These are phyloP conservation scores for Martes martes DNA, from an alignment of 2,113 vertebrate genomes.

Conservation along the genomic window DNA sequence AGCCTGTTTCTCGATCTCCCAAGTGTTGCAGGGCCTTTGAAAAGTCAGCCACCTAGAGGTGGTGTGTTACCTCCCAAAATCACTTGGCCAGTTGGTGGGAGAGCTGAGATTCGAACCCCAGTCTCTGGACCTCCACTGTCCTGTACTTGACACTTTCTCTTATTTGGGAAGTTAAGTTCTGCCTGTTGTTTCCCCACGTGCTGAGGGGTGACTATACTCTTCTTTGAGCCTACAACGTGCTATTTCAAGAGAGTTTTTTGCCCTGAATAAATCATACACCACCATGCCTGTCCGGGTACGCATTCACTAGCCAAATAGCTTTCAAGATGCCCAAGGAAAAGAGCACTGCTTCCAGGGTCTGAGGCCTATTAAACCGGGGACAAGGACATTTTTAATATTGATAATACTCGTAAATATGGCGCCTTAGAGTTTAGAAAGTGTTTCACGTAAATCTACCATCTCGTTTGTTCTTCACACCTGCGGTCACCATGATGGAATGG, in stretches of 20 bases:
- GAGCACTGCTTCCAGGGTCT: not conserved
- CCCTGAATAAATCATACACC: not conserved
- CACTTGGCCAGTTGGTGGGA: not conserved
- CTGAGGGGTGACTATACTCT: not conserved
- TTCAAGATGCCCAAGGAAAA: not conserved
- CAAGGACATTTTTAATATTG: not conserved
- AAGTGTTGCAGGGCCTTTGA: not conserved
- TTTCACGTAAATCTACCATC: not conserved
- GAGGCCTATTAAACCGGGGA: not conserved
- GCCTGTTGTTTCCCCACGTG: fast-evolving
- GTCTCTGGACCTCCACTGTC: not conserved
- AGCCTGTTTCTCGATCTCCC: not conserved
- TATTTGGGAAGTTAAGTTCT: not conserved
- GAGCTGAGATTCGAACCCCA: not conserved
- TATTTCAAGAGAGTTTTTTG: not conserved
- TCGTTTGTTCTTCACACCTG: not conserved
- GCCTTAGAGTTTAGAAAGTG: not conserved
- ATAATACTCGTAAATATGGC: not conserved
- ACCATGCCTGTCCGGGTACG: not conserved
- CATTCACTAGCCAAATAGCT: not conserved
- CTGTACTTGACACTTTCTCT: not conserved
- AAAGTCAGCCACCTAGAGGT: not conserved
- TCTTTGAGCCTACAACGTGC: not conserved
- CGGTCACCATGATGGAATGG: not conserved
- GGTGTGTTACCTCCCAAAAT: not conserved